Percentiles rank a stretch among this genome's conserved stretches.
These are phyloP conservation scores for Ormia ochracea DNA, from an alignment of 2,888 invertebrate species.

Conservation along the genomic window DNA sequence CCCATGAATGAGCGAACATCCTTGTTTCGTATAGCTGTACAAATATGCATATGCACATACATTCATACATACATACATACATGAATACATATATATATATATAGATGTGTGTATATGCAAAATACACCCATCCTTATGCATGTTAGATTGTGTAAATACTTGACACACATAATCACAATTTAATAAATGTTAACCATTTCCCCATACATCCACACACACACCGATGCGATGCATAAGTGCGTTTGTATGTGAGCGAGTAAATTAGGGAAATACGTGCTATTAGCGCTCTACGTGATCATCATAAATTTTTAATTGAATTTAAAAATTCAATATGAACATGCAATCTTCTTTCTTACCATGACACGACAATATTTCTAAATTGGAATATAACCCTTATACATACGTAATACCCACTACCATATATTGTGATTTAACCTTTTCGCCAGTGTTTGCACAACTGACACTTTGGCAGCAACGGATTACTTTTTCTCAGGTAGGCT, in stretches of 20 bases:
- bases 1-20: slow-evolving; percentile 2
- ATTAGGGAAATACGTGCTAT: slow-evolving; percentile 38
- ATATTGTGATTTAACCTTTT: slow-evolving; percentile 54
- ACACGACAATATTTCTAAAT: slow-evolving; percentile 47
- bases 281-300: slow-evolving; percentile 57
- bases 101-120: too few species aligned
- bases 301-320: slow-evolving; percentile 62
- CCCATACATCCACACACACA: too few species aligned
- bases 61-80: neutral
- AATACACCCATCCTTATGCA: too few species aligned
- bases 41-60: too few species aligned
- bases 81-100: slow-evolving; percentile 1
- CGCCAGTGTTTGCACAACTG: slow-evolving; percentile 55
- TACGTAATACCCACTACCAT: neutral
- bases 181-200: neutral
- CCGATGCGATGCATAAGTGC: neutral
- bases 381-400: slow-evolving; percentile 49
- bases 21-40: neutral
- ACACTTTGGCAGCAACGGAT: slow-evolving; percentile 46
- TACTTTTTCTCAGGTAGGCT: slow-evolving; percentile 44
- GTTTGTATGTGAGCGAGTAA: neutral
- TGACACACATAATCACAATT: neutral
- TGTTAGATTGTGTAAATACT: neutral
- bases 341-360: slow-evolving; percentile 40
- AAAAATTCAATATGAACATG: slow-evolving; percentile 56